A percentile compares a stretch with the other conserved stretches of the same genome.
Evolutionary conservation across 2,797 vertebrate genomes (phyloP).

Genomic region (Taeniopygia guttata): DNA sequence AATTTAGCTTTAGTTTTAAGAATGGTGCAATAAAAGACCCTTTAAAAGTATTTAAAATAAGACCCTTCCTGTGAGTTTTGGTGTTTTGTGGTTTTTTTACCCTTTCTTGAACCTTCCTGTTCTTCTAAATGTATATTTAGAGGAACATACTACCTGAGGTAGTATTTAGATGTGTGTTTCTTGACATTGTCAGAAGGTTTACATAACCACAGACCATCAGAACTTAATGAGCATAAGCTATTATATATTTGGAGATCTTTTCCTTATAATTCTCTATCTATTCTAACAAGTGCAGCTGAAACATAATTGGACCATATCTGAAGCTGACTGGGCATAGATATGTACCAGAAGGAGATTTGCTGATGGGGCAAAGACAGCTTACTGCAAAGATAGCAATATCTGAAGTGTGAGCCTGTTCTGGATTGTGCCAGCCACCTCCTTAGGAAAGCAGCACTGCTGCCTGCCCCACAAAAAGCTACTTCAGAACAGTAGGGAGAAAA

Average conservation of each 20-base stretch:
- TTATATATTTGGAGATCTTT: background rate
- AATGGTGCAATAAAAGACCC: background rate
- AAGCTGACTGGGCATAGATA: background rate
- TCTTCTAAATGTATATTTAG: background rate
- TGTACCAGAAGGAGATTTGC: background rate
- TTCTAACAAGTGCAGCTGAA: background rate
- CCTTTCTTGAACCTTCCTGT: background rate
- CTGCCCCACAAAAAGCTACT: background rate
- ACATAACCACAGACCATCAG: background rate
- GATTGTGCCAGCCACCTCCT: background rate
- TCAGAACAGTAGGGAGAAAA: background rate
- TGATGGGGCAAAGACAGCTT: background rate
- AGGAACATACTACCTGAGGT: background rate
- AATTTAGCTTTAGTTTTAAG: background rate
- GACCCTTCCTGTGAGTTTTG: background rate
- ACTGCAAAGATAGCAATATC: background rate
- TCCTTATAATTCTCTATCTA: background rate
- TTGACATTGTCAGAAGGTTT: background rate
- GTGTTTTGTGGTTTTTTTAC: accelerated
- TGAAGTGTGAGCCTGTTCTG: background rate
- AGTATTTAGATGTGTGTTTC: background rate
- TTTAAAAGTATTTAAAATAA: background rate
- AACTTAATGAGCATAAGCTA: background rate
- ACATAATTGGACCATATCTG: background rate
- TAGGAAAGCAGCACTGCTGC: background rate